Conservation (phyloP, 2,888 invertebrate genomes). For the Tachystola acroxantha region DNA sequence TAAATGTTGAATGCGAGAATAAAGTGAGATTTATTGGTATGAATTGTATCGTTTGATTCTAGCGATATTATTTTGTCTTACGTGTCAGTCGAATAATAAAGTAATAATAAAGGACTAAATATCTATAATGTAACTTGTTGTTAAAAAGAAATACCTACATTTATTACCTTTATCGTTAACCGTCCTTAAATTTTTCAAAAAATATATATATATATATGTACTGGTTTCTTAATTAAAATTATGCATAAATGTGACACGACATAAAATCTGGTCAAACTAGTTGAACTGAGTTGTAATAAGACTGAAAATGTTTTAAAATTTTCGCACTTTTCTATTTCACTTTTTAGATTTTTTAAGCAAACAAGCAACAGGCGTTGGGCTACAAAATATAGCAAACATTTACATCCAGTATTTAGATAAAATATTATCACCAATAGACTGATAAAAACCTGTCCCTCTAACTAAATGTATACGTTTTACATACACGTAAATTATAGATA, state of each 20-base stretch:
- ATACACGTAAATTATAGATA: conserved; percentile 23
- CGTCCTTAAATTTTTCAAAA: conserved; percentile 30
- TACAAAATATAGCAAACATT: not conserved
- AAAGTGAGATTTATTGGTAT: too few relatives aligned
- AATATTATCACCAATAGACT: conserved; percentile 40
- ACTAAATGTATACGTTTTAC: conserved; percentile 46
- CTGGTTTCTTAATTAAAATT: too few relatives aligned
- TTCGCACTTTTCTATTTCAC: conserved; percentile 64
- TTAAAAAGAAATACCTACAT: not conserved
- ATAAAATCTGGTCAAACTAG: conserved; percentile 27
- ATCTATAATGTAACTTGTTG: not conserved
- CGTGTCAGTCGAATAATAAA: too few relatives aligned
- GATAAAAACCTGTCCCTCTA: conserved; percentile 41
- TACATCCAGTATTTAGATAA: not conserved
- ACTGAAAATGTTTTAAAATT: conserved; percentile 62
- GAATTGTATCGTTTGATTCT: too few relatives aligned
- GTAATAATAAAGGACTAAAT: too few relatives aligned
- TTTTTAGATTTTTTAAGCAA: conserved; percentile 41
- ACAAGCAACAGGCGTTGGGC: conserved; percentile 1
- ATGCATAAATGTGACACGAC: not conserved
- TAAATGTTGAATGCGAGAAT: too few relatives aligned
- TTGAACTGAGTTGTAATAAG: conserved; percentile 55
- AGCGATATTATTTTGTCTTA: too few relatives aligned
- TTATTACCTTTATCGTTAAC: conserved; percentile 24
- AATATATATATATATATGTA: not conserved